These are phyloP conservation scores for Paraplagusia blochii DNA, from an alignment of 2,113 vertebrate species.

Conservation along the genomic window DNA sequence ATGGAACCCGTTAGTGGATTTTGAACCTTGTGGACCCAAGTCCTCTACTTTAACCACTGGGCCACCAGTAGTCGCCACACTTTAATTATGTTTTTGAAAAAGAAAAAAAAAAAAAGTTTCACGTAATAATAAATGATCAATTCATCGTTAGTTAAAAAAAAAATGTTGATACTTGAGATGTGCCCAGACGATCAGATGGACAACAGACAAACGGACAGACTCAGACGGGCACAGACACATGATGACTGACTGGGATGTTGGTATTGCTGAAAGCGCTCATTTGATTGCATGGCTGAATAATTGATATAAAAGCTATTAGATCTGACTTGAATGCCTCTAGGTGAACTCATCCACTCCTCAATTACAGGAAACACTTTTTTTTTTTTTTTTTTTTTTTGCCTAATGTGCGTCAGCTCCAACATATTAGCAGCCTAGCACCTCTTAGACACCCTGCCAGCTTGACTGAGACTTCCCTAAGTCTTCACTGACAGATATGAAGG, in stretches of 20 bases:
- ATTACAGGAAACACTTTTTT: neutral
- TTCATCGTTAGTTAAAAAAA: too few relatives aligned
- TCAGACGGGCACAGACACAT: neutral
- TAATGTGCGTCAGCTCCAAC: constrained; percentile 24
- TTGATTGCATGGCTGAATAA: constrained; percentile 61
- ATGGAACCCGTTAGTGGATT: too few relatives aligned
- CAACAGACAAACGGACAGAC: neutral
- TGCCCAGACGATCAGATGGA: too few relatives aligned
- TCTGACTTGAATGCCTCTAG: constrained; percentile 42
- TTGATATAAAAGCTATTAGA: constrained; percentile 49
- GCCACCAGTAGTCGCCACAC: too few relatives aligned
- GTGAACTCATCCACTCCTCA: constrained; percentile 14
- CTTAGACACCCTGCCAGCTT: constrained; percentile 59
- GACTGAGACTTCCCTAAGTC: constrained; percentile 69
- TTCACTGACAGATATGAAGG: constrained; percentile 36
- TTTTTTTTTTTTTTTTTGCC: neutral
- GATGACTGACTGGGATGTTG: neutral
- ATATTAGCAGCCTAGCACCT: constrained; percentile 62
- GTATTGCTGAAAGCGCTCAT: constrained; percentile 46
- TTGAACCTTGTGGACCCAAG: too few relatives aligned
- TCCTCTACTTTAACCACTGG: too few relatives aligned
- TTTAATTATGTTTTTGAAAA: too few relatives aligned
- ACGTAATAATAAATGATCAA: too few relatives aligned
- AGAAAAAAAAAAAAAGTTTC: too few relatives aligned
- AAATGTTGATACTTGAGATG: too few relatives aligned